Percentiles rank a stretch among this genome's conserved stretches.
These are phyloP conservation scores for Octomys mimax DNA, from an alignment of 2,797 vertebrate genomes.

Conservation along the genomic window DNA sequence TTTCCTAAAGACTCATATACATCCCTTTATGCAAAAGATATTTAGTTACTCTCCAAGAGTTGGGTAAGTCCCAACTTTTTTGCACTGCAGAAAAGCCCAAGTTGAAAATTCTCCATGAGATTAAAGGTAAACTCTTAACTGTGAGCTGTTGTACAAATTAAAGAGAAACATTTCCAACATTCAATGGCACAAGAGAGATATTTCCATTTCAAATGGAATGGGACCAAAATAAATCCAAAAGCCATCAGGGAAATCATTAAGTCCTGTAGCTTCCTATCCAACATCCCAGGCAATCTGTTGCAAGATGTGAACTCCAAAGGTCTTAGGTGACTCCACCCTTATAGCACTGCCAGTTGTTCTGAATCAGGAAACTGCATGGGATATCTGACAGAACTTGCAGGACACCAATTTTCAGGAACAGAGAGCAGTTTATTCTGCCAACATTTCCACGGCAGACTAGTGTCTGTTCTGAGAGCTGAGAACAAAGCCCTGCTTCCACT, in stretches of 20 bases:
- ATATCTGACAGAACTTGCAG: no score
- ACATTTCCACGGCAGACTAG: no score
- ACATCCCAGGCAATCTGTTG: neutral
- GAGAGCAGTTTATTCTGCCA: no score
- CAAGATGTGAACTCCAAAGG: neutral
- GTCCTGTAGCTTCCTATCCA: neutral
- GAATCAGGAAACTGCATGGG: no score
- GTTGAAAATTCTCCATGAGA: neutral
- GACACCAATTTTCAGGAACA: no score
- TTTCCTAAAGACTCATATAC: neutral
- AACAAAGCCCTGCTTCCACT: no score
- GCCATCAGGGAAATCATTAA: neutral
- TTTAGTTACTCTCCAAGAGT: neutral
- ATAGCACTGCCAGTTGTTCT: neutral
- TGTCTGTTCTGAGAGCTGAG: no score
- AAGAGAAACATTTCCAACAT: neutral
- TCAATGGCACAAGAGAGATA: neutral
- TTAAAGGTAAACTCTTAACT: neutral
- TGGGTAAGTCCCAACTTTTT: neutral
- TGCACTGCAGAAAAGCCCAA: neutral
- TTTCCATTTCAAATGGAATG: neutral
- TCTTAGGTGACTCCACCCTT: neutral
- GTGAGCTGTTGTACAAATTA: neutral
- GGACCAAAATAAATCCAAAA: neutral
- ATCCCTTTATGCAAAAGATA: neutral